Base-by-base conservation (phyloP, 2,888 invertebrate genomes). In the Mamestra brassicae region DNA sequence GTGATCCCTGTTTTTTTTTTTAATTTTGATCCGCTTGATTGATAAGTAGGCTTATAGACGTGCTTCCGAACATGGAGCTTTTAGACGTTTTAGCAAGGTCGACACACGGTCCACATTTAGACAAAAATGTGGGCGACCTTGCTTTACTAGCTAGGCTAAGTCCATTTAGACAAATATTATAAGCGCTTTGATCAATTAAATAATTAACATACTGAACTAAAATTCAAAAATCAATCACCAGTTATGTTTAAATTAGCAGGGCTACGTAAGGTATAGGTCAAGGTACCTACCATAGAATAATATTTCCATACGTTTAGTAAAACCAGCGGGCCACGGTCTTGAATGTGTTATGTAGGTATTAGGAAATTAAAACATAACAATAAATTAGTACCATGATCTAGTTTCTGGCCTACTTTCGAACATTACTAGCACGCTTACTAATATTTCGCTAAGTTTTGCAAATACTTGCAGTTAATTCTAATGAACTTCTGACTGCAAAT, bases 311-410 rank as follows among this genome's bases (percentile, higher is more conserved):
- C 2, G 3, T 17, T 15, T 38, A 17, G 0, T 17, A 36, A 17
- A 38, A 15, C 8, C 36, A 4, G 17, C 58, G 36, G 3, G 13
- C 13, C 55, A 57, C 1, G 15, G 36, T 36, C 55, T 55, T 42
- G 55, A 45, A 17, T 34, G 13, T 42, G 17, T 11, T 34, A 36
- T 8, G 60, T 26, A 26, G 26, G 26, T 60, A 13, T 58, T 45
- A 8, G 13, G 34, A 61, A 61, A 68, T 47, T 47, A 36, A 15
- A 5, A 47, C 13, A 47, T 5, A 5, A 15, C 36, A 61, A 68
- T n/a, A n/a, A n/a, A n/a, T 68, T 68, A 47, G 6, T 36, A 61
- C 15, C 47, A 36, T 61, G 42, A n/a, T n/a, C 62, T 47, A 62
- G 47, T 47, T 47, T 54, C 6, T 36, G 34, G 1, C 13, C 58